A percentile compares a stretch with the other conserved stretches of the same genome.
phyloP scores from a whole-genome alignment of 2,113 vertebrate genomes.

The Syngnathoides biaculeatus region DNA sequence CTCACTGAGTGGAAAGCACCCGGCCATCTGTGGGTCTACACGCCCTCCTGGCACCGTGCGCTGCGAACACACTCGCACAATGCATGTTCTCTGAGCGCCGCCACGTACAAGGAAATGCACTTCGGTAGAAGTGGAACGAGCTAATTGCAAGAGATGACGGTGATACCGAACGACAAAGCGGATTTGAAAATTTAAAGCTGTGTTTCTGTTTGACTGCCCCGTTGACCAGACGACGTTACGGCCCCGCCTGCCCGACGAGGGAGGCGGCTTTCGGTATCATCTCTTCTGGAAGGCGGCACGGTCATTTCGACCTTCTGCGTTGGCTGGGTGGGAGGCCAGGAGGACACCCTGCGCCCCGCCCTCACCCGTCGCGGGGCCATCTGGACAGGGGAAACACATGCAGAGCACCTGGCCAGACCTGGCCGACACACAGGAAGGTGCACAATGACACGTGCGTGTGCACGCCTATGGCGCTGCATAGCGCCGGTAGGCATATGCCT shows the following conservation, averaged over 20 bases:
- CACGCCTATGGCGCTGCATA: constrained; percentile 19
- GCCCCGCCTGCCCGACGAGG: constrained; percentile 20
- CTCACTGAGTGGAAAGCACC: constrained; percentile 79
- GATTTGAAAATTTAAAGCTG: not conserved
- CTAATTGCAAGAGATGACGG: not conserved
- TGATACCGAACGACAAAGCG: not conserved
- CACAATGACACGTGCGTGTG: constrained; percentile 27
- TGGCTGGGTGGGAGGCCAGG: constrained; percentile 66
- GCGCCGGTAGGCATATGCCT: constrained; percentile 17
- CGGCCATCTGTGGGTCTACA: constrained; percentile 77
- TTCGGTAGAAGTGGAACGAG: not conserved
- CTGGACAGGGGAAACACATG: constrained; percentile 73
- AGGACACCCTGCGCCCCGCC: constrained; percentile 63
- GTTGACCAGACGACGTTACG: constrained; percentile 23
- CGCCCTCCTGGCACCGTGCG: constrained; percentile 68
- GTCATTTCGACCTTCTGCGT: constrained; percentile 71
- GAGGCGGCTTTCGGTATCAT: constrained; percentile 26
- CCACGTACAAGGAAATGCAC: constrained; percentile 4
- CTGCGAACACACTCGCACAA: constrained; percentile 16
- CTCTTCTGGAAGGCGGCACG: constrained; percentile 43
- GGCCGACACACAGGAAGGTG: constrained; percentile 44
- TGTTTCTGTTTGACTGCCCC: not conserved
- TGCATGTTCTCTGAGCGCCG: constrained; percentile 9
- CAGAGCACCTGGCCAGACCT: constrained; percentile 70
- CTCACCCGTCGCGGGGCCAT: constrained; percentile 66